phyloP scores from a whole-genome alignment of 2,113 vertebrate species.

The Zootoca vivipara region DNA sequence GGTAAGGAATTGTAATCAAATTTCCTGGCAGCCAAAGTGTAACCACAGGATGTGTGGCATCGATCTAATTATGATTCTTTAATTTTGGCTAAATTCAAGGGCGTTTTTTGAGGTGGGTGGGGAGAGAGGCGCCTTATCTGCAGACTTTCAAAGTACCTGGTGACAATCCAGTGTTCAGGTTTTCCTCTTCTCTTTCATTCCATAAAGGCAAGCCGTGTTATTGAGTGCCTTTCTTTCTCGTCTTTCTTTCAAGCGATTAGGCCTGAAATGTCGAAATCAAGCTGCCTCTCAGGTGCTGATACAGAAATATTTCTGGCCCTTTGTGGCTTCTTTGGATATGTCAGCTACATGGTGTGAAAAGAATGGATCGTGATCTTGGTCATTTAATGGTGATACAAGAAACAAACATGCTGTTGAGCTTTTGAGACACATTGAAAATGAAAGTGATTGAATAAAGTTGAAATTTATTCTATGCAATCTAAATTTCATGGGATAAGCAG shows the following conservation, averaged over 20 bases:
- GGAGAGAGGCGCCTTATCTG: background rate
- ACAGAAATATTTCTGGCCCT: background rate
- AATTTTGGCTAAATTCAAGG: background rate
- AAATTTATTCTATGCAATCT: background rate
- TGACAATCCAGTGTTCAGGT: background rate
- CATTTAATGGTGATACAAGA: background rate
- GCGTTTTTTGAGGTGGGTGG: background rate
- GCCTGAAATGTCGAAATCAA: background rate
- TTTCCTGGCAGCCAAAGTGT: background rate
- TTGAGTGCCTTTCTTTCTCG: background rate
- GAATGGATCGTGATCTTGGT: background rate
- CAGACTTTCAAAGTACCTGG: background rate
- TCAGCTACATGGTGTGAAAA: background rate
- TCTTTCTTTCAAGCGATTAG: background rate
- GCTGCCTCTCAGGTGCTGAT: background rate
- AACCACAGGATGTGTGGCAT: background rate
- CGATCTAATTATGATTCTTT: background rate
- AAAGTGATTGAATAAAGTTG: background rate
- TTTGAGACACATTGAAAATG: background rate
- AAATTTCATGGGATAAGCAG: background rate
- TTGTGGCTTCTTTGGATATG: background rate
- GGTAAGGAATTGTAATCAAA: background rate
- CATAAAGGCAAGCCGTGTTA: background rate
- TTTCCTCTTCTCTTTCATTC: background rate
- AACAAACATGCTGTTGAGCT: background rate